These are phyloP conservation scores for Melanogrammus aeglefinus DNA, from an alignment of 2,797 vertebrate genomes.

Conservation along the genomic window DNA sequence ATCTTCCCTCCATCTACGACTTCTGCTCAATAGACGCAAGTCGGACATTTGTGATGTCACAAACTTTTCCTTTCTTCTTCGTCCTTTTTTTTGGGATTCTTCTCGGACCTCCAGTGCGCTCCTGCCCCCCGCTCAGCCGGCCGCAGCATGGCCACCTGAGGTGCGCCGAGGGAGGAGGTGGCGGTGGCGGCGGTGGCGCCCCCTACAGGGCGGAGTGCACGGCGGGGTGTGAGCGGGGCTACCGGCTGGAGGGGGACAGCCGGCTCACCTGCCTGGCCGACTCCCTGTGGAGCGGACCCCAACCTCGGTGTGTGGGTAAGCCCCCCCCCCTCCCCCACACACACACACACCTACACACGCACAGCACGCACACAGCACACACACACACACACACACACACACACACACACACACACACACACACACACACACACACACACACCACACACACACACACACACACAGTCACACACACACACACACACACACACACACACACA, in stretches of 20 bases:
- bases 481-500: too few species aligned
- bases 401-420: neutral
- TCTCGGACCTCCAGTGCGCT: constrained; percentile 73
- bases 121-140: constrained; percentile 77
- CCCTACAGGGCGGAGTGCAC: constrained; percentile 80
- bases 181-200: constrained; percentile 42
- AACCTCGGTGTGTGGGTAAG: constrained; percentile 92
- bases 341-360: constrained; percentile 8
- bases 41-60: neutral
- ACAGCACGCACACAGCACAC: constrained; percentile 3
- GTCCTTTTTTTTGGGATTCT: neutral
- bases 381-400: neutral
- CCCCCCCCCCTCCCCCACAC: constrained; percentile 24
- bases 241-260: constrained; percentile 80
- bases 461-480: too few species aligned
- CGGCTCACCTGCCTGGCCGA: constrained; percentile 84
- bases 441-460: too few species aligned
- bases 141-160: constrained; percentile 81
- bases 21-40: too few species aligned
- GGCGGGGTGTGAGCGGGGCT: constrained; percentile 83
- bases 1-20: too few species aligned
- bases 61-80: neutral
- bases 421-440: neutral
- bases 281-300: constrained; percentile 86
- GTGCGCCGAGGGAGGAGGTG: constrained; percentile 67